These are phyloP conservation scores for Chaetodon trifascialis DNA, from an alignment of 2,113 vertebrate species.

Conservation along the genomic window DNA sequence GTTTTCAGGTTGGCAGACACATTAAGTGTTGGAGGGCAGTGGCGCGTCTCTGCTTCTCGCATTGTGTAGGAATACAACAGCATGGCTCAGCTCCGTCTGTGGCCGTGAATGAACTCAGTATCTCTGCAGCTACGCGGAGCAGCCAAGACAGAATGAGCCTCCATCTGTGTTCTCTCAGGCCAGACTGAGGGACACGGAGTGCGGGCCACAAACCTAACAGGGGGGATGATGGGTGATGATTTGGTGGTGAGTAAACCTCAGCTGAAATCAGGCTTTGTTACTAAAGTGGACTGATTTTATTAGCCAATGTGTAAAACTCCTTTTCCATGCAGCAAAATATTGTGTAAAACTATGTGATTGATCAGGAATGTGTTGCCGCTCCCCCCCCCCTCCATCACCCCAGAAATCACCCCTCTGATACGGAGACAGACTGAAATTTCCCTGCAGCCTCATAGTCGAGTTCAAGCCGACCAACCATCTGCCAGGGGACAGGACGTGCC, in stretches of 20 bases:
- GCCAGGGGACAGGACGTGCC: constrained; percentile 28
- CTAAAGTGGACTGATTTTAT: neutral
- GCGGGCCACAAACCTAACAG: constrained; percentile 44
- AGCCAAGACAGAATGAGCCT: constrained; percentile 74
- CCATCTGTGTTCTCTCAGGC: constrained; percentile 83
- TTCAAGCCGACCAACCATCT: constrained; percentile 50
- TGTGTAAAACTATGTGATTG: neutral
- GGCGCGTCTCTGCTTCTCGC: neutral
- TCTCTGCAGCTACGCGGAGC: constrained; percentile 55
- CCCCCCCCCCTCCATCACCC: neutral
- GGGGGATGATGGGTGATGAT: constrained; percentile 11
- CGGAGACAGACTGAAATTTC: constrained; percentile 15
- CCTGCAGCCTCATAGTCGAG: constrained; percentile 15
- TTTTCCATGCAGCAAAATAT: neutral
- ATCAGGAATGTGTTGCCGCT: neutral
- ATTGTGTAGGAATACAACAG: neutral
- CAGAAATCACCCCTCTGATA: constrained; percentile 1
- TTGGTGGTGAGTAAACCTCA: neutral
- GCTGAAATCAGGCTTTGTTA: neutral
- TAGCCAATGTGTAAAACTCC: neutral
- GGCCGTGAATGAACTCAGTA: constrained; percentile 39
- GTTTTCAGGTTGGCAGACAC: neutral
- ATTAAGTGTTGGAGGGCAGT: neutral
- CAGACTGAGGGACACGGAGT: constrained; percentile 68
- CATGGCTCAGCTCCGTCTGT: constrained; percentile 22